These are phyloP conservation scores for Actinemys pallida DNA, from an alignment of 2,113 vertebrate genomes.

Conservation along the genomic window DNA sequence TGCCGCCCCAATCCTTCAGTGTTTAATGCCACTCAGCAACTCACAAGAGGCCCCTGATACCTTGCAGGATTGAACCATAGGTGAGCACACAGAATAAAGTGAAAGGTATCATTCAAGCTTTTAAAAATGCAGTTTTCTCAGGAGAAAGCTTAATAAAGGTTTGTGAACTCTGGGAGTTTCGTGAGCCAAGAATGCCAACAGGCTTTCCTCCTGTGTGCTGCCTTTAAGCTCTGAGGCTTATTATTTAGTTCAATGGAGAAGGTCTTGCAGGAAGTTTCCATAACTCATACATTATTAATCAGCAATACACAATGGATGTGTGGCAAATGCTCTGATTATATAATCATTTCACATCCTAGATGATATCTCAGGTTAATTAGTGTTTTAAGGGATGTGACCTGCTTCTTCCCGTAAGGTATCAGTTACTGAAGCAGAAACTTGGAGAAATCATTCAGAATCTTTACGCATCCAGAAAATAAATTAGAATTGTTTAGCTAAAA, in stretches of 20 bases:
- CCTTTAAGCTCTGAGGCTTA: neutral
- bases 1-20: neutral
- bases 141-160: neutral
- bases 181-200: neutral
- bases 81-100: neutral
- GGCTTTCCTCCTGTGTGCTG: neutral
- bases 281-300: neutral
- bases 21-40: neutral
- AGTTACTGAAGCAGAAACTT: neutral
- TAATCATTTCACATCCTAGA: neutral
- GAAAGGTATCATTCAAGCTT: neutral
- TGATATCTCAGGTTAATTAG: neutral
- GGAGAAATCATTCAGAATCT: neutral
- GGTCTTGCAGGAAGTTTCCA: neutral
- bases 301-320: neutral
- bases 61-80: neutral
- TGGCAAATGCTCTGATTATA: neutral
- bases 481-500: slow-evolving; percentile 3
- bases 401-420: neutral
- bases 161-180: neutral
- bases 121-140: neutral
- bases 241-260: neutral
- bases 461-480: neutral
- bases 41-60: neutral
- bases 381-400: neutral